Base-by-base conservation (phyloP, 2,113 vertebrate species). In the Silurus asotus region DNA sequence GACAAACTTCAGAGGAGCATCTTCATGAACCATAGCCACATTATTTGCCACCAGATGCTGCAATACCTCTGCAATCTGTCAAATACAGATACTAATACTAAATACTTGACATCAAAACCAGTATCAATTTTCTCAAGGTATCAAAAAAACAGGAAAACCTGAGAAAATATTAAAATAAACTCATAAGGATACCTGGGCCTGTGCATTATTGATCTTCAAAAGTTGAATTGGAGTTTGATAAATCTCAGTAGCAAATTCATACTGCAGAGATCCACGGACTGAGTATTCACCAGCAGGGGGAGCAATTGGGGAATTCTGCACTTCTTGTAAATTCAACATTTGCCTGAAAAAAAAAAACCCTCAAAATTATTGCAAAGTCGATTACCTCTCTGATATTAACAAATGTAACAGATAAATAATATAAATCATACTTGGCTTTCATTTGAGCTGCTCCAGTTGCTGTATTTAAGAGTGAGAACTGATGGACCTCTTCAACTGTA, bases 381-480 rank as follows among this genome's bases (percentile, higher is more conserved):
- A 37, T 37, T 37, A 37, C 37, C 37, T 37, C 37, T 37, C 37
- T 37, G 37, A 8, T 37, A 37, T 3, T n/a, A 55, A 64, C 37
- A 28, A 28, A 67, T 37, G 37, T 37, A 37, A 37, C 37, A 37
- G 45, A 69, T 51, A 72, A n/a, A 37, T 75, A 48, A 37, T 37
- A 37, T 37, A 20, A 15, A 51, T 67, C 92, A 79, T 93, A 97
- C 97, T 90, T 95, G 76, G 94, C 94, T 89, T 94, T 93, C 75
- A 89, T 95, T 83, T 95, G 85, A 49, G 94, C 96, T 79, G 94
- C 93, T n/a, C 95, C 95, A 0, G 94, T 90, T 6, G 87, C 89
- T 88, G 96, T 95, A 82, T 77, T 90, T 89, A 97, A 88, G 0
- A 94, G 94, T 25, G 95, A 93, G 86, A 96, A 95, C 87, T 96